Percentiles rank a stretch among this genome's conserved stretches.
Conservation (phyloP, 2,888 invertebrate genomes). For the Autographa gamma region DNA sequence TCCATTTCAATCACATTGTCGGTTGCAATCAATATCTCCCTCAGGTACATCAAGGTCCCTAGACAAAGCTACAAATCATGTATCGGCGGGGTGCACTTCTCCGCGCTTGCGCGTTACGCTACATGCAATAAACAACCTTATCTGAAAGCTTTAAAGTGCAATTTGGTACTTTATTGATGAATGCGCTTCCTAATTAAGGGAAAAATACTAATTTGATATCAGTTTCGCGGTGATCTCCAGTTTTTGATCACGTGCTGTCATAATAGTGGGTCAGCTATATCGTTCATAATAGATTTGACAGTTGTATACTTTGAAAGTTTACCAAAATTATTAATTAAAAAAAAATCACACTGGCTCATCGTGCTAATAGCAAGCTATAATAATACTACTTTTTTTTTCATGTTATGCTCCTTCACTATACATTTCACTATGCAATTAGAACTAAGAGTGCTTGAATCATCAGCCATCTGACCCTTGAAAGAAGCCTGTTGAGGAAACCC, state of each 20-base stretch:
- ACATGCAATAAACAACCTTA: conserved; percentile 19
- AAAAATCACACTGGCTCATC: too few species aligned
- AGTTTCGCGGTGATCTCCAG: conserved; percentile 19
- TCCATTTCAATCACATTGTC: conserved; percentile 2
- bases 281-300: too few species aligned
- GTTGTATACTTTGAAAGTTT: too few species aligned
- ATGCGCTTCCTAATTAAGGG: conserved; percentile 10
- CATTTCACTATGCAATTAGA: too few species aligned
- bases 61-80: conserved; percentile 14
- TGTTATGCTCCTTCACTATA: too few species aligned
- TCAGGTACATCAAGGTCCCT: not conserved
- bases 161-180: not conserved
- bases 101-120: conserved; percentile 35
- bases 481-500: too few species aligned
- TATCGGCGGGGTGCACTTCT: not conserved
- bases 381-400: too few species aligned
- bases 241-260: not conserved
- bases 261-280: too few species aligned
- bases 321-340: too few species aligned
- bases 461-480: too few species aligned
- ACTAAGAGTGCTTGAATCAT: too few species aligned
- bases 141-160: conserved; percentile 7
- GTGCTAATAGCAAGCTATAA: too few species aligned
- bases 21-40: not conserved
- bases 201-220: not conserved